Base-by-base conservation (phyloP, 2,797 vertebrate genomes). In the Tenualosa ilisha region DNA sequence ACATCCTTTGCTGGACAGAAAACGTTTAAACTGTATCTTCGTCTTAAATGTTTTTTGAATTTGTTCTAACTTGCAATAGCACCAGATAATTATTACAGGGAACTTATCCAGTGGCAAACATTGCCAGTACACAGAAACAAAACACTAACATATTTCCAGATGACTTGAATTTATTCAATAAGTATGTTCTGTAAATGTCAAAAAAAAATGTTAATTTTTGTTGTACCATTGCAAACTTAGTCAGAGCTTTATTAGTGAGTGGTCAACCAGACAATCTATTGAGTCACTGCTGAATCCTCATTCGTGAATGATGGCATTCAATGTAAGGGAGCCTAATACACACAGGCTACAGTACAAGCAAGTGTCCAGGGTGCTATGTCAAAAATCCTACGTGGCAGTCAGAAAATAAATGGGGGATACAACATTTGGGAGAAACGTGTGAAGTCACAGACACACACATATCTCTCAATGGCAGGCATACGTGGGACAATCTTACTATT, bases 11-110 rank as follows among this genome's bases (percentile, higher is more conserved):
- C 92, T 93, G 89, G 92, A 91, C 20, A 43, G 85, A 91, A 91
- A 91, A 91, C 91, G 92, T 68, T 91, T 90, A 92, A 92, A 90
- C 88, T 93, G 89, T 93, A 82, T 91, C 91, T 86, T 90, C 91
- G 90, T 95, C 94, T 93, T 90, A 88, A 92, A 24, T 24, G 40
- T 79, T 79, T 93, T 94, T 93, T 92, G 93, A 92, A 94, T 94
- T 93, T 94, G 89, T 94, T 86, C 94, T 93, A 93, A 94, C 95
- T 95, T 96, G 95, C 95, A 96, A 96, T 96, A 96, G 94, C 90
- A 92, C 89, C 91, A 90, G 88, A 91, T 89, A 86, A 87, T 89
- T 93, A 92, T 93, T 91, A 91, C 89, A 92, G 89, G 89, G 92
- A 93, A 40, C 82, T 83, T 83, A 63, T 82, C 26, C 85, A 91